Conservation (phyloP, 2,888 invertebrate genomes). For the Trichacis sp. region DNA sequence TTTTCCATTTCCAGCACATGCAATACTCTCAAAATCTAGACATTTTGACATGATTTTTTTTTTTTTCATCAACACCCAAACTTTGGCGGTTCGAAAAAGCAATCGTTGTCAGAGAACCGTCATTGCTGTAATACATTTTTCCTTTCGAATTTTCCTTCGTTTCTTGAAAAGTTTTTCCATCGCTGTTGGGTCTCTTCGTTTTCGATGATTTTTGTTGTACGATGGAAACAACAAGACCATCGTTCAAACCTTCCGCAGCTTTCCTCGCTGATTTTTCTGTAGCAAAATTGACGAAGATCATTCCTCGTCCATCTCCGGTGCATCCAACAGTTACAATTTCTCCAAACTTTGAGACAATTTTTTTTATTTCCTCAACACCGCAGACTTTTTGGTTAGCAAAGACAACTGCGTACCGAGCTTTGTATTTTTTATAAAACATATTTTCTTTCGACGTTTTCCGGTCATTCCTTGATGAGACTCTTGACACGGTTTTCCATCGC, state of each 20-base stretch:
- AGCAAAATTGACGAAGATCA: slow-evolving; percentile 49
- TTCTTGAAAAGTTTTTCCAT: too few relatives aligned
- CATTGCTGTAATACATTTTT: too few relatives aligned
- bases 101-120: slow-evolving; percentile 26
- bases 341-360: slow-evolving; percentile 50
- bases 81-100: slow-evolving; percentile 41
- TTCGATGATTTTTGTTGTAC: slow-evolving; percentile 9
- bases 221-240: slow-evolving; percentile 11
- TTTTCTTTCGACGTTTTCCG: too few relatives aligned
- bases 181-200: too few relatives aligned
- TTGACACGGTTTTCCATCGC: too few relatives aligned
- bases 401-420: slow-evolving; percentile 29
- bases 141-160: too few relatives aligned
- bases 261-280: slow-evolving; percentile 33
- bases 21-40: slow-evolving; percentile 44
- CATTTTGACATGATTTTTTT: slow-evolving; percentile 45
- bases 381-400: slow-evolving; percentile 41
- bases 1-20: slow-evolving; percentile 35
- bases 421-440: too few relatives aligned
- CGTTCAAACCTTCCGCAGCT: too few relatives aligned
- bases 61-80: slow-evolving; percentile 36
- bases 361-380: slow-evolving; percentile 31
- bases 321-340: slow-evolving; percentile 34
- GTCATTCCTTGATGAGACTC: too few relatives aligned
- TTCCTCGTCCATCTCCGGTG: slow-evolving; percentile 44